Evolutionary conservation across 2,888 invertebrate species (phyloP).

Genomic region (Dilophus febrilis): DNA sequence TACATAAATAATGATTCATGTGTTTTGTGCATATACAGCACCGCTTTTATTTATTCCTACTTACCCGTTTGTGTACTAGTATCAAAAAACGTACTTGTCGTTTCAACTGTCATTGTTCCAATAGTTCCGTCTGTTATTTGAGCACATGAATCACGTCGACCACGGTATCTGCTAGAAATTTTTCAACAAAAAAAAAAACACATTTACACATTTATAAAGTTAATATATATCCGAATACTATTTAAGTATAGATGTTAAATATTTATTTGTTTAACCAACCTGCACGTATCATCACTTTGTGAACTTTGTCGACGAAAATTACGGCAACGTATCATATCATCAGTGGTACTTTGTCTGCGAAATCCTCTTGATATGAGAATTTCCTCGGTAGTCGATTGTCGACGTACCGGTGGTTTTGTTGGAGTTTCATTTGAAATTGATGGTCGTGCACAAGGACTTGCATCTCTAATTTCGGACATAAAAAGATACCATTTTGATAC

Average conservation of each 20-base stretch:
- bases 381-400: constrained; percentile 84
- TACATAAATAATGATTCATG: too few relatives aligned
- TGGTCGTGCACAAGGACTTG: constrained; percentile 57
- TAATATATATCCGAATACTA: too few relatives aligned
- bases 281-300: constrained; percentile 66
- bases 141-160: constrained; percentile 57
- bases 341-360: constrained; percentile 75
- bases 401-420: constrained; percentile 56
- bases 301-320: constrained; percentile 83
- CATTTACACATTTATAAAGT: too few relatives aligned
- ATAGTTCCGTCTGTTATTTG: constrained; percentile 85
- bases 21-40: too few relatives aligned
- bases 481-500: neutral
- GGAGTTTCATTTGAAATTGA: constrained; percentile 34
- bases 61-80: constrained; percentile 85
- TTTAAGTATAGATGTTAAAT: too few relatives aligned
- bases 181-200: too few relatives aligned
- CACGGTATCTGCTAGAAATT: constrained; percentile 21
- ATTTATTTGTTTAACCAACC: constrained; percentile 24
- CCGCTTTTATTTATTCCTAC: too few relatives aligned
- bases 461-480: constrained; percentile 40
- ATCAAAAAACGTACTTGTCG: constrained; percentile 81
- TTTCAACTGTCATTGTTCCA: constrained; percentile 84
- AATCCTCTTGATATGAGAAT: constrained; percentile 81
- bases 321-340: constrained; percentile 82